phyloP scores from a whole-genome alignment of 2,113 vertebrate genomes.

The Actenoides lindsayi region DNA sequence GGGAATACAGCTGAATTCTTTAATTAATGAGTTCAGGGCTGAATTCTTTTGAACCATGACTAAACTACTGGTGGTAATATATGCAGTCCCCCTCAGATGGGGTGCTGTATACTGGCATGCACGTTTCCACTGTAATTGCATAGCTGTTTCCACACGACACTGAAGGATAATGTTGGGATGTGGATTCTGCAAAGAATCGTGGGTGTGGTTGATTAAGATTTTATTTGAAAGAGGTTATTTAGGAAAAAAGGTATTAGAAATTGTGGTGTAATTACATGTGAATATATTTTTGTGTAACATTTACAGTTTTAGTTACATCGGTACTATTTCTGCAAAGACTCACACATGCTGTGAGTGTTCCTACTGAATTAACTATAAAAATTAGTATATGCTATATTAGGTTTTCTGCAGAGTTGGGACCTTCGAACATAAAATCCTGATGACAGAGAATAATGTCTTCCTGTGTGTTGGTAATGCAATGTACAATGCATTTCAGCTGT shows the following conservation, averaged over 20 bases:
- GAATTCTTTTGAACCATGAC: not conserved
- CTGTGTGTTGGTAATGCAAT: not conserved
- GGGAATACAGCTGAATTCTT: not conserved
- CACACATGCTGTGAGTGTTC: not conserved
- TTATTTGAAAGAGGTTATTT: not conserved
- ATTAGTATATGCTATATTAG: not conserved
- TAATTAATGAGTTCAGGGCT: not conserved
- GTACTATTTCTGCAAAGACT: not conserved
- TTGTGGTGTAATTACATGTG: not conserved
- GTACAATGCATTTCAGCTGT: not conserved
- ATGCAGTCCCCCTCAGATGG: not conserved
- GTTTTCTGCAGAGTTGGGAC: not conserved
- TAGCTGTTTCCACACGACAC: not conserved
- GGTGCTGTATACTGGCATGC: not conserved
- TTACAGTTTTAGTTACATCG: not conserved
- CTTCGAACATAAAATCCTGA: not conserved
- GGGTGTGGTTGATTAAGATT: not conserved
- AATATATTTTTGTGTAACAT: not conserved
- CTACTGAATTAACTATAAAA: not conserved
- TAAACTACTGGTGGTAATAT: not conserved
- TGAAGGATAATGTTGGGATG: not conserved
- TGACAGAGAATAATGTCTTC: not conserved
- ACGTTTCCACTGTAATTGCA: not conserved
- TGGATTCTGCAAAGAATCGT: not conserved
- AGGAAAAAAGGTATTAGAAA: not conserved